Evolutionary conservation across 2,113 vertebrate species (phyloP), one percentile per base, ranked within the genome.

Genomic region (Notothenia coriiceps): DNA sequence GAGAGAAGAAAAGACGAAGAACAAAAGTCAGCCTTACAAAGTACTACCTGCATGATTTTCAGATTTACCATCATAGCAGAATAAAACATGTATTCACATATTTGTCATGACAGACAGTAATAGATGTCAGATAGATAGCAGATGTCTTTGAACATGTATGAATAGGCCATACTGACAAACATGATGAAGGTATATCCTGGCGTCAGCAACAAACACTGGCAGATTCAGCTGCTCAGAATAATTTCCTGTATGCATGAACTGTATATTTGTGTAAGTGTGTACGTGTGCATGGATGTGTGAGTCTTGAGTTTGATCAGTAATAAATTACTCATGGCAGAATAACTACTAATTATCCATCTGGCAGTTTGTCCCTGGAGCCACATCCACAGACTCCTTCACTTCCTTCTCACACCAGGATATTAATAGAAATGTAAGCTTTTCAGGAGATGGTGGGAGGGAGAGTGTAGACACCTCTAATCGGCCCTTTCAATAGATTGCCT

Each of bases 261-360:
- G 47, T 50, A n/a, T 61, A 55, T 73, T 6, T 40, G 17, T 44
- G 4, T 52, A 11, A 9, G n/a, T 71, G 22, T 65, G 47, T 33
- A 18, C 43, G 49, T 25, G 10, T 76, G 63, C 2, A 33, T 47
- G 43, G 20, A 40, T 56, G 33, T 56, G 52, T 55, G 61, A 29
- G 10, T 50, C 44, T 35, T 68, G 61, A 11, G 8, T 84, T 72
- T 80, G 60, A 86, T 73, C 51, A 61, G 52, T 61, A 22, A 63
- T 79, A 74, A 85, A 88, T 88, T 80, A 83, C 76, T 66, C 57
- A 18, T 72, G 66, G 62, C 67, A 79, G 67, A 33, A 74, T n/a
- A 85, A 80, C 63, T 72, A 79, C 55, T 86, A 78, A 82, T 88
- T 84, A 87, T 80, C 88, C 61, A 82, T 81, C 70, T 75, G 65